Conservation (phyloP, 2,888 invertebrate genomes). For the Philopedon plagiatum region DNA sequence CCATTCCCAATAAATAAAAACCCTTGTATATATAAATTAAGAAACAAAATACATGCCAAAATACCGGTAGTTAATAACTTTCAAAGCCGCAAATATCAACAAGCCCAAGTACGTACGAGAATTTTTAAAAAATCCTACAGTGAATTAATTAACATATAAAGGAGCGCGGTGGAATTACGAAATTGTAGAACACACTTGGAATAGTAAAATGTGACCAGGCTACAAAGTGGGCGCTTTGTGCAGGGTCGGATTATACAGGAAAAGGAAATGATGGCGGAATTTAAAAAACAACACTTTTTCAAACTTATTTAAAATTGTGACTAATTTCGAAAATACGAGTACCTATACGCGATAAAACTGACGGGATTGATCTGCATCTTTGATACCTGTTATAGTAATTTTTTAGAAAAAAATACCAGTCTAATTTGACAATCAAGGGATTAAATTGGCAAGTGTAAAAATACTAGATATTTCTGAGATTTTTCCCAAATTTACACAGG, state of each 20-base stretch:
- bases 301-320: too few relatives aligned
- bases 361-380: too few relatives aligned
- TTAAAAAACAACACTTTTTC: too few relatives aligned
- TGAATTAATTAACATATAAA: constrained; percentile 14
- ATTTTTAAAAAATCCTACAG: background rate
- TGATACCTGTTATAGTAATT: too few relatives aligned
- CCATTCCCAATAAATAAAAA: too few relatives aligned
- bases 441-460: too few relatives aligned
- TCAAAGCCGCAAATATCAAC: background rate
- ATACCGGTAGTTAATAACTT: background rate
- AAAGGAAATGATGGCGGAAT: background rate
- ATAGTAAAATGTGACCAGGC: constrained; percentile 1
- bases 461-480: too few relatives aligned
- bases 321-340: too few relatives aligned
- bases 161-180: constrained; percentile 13
- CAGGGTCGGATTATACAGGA: background rate
- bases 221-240: background rate
- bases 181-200: constrained; percentile 14
- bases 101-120: constrained; percentile 3
- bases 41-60: background rate
- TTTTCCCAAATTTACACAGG: too few relatives aligned
- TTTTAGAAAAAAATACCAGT: too few relatives aligned
- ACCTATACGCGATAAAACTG: too few relatives aligned
- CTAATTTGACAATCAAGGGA: too few relatives aligned
- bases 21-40: background rate